These are phyloP conservation scores for Lophius piscatorius DNA, from an alignment of 2,113 vertebrate genomes.

Conservation along the genomic window DNA sequence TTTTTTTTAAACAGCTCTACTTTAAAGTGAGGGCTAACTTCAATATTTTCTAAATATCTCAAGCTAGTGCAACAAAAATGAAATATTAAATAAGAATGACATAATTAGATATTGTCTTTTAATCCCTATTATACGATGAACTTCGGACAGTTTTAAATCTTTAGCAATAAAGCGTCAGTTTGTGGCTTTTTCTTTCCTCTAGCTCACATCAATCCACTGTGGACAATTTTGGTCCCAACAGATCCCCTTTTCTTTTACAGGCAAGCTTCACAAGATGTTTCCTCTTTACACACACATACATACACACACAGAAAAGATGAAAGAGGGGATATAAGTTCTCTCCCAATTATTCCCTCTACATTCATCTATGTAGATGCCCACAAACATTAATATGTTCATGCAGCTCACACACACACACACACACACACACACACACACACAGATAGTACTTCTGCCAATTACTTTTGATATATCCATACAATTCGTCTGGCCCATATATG, in stretches of 20 bases:
- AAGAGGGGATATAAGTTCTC: slow-evolving; percentile 36
- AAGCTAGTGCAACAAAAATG: no score
- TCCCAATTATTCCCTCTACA: slow-evolving; percentile 30
- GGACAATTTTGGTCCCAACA: slow-evolving; percentile 18
- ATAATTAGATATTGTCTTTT: no score
- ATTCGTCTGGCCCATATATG: slow-evolving; percentile 64
- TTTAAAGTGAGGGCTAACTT: no score
- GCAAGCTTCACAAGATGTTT: slow-evolving; percentile 45
- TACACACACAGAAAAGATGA: slow-evolving; percentile 25
- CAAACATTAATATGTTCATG: no score
- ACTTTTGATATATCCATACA: slow-evolving; percentile 62
- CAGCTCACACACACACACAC: background rate
- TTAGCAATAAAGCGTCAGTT: no score
- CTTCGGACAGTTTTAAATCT: no score
- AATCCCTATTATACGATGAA: no score
- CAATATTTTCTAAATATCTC: no score
- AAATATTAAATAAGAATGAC: no score
- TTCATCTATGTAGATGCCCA: slow-evolving; percentile 16
- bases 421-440: slow-evolving; percentile 7
- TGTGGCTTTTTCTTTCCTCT: slow-evolving; percentile 4
- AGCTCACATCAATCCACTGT: slow-evolving; percentile 1
- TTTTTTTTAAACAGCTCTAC: no score
- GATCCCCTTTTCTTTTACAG: slow-evolving; percentile 23
- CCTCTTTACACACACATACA: slow-evolving; percentile 27
- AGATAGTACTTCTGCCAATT: slow-evolving; percentile 50